These are phyloP conservation scores for Micropterix aruncella DNA, from an alignment of 2,888 invertebrate species.

Conservation along the genomic window DNA sequence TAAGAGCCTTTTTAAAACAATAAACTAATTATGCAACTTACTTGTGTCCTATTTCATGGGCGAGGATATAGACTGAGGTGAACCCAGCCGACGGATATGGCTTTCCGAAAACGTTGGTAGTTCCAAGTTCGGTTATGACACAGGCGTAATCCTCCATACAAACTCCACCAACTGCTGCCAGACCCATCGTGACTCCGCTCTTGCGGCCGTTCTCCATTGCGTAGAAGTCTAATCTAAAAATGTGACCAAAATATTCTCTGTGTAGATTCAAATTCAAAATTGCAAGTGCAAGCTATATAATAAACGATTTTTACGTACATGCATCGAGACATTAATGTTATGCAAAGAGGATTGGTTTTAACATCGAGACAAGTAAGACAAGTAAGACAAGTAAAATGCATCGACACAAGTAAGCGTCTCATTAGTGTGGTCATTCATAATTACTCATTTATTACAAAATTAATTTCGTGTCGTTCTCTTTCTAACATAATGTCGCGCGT, in stretches of 20 bases:
- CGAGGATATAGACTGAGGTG: constrained; percentile 67
- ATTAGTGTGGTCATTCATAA: too few relatives aligned
- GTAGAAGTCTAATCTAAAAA: constrained; percentile 53
- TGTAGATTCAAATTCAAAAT: too few relatives aligned
- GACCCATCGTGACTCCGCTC: constrained; percentile 65
- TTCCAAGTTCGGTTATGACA: constrained; percentile 66
- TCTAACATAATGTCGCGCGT: too few relatives aligned
- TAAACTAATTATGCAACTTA: too few relatives aligned
- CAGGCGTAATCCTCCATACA: constrained; percentile 60
- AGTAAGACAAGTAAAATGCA: too few relatives aligned
- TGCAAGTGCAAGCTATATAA: constrained; percentile 1
- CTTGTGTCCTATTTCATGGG: constrained; percentile 78
- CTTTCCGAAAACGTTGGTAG: constrained; percentile 54
- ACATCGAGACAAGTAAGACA: too few relatives aligned
- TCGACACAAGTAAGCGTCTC: too few relatives aligned
- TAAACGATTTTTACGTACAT: constrained; percentile 2
- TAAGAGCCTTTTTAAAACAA: too few relatives aligned
- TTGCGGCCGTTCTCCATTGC: constrained; percentile 53
- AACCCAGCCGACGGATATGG: constrained; percentile 77
- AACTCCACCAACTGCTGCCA: constrained; percentile 68
- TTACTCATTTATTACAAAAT: too few relatives aligned
- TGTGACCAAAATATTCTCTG: constrained; percentile 12
- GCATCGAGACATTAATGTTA: too few relatives aligned
- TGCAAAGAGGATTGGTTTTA: too few relatives aligned
- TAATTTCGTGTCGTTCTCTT: too few relatives aligned